Evolutionary conservation across 2,888 invertebrate species (phyloP).

Genomic region (Pasiphila rectangulata): DNA sequence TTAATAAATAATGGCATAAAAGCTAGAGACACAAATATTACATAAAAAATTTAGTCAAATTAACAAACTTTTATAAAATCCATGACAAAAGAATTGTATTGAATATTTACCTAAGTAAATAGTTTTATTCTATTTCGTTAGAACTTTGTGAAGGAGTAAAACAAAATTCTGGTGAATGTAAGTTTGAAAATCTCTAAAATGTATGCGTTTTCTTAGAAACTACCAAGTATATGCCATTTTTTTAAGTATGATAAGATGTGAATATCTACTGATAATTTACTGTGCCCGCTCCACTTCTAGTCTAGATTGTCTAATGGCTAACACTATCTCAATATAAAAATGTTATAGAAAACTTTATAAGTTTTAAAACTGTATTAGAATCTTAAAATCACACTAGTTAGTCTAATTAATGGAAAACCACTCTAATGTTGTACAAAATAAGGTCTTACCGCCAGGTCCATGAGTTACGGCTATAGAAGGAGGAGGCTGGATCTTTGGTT

Average conservation of each 20-base stretch:
- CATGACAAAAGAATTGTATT: not conserved
- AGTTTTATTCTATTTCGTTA: too few species aligned
- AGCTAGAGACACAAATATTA: too few species aligned
- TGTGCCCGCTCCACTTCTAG: not conserved
- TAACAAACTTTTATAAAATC: not conserved
- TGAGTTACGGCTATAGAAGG: conserved; percentile 83
- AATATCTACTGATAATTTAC: too few species aligned
- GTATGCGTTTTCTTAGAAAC: too few species aligned
- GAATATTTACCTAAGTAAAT: too few species aligned
- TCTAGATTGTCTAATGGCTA: conserved; percentile 1
- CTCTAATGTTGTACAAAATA: conserved; percentile 5
- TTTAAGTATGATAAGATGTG: too few species aligned
- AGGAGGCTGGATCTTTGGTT: conserved; percentile 63
- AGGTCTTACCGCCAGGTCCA: conserved; percentile 88
- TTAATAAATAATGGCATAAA: too few species aligned
- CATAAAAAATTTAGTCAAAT: too few species aligned
- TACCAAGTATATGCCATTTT: too few species aligned
- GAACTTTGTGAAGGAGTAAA: too few species aligned
- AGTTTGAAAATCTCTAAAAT: too few species aligned
- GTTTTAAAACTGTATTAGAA: conserved; percentile 4
- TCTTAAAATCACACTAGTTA: conserved; percentile 11
- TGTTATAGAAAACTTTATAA: not conserved
- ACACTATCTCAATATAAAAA: not conserved
- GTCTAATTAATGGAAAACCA: conserved; percentile 17
- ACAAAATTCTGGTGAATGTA: not conserved